Base-by-base conservation (phyloP, 2,113 vertebrate genomes). In the Ophthalmolycus amberensis region DNA sequence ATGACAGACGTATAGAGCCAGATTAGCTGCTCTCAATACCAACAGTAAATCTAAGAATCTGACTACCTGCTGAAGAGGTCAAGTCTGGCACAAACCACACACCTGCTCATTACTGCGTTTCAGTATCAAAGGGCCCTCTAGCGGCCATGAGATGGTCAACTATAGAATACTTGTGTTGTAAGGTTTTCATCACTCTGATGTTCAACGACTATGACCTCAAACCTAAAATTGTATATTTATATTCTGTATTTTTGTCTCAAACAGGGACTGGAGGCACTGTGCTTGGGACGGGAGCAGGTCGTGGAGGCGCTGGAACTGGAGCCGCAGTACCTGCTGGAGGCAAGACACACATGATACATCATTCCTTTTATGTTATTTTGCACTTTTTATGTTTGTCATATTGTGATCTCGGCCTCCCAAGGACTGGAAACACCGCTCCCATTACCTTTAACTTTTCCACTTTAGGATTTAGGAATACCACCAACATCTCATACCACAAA, bases 241-340 rank as follows among this genome's bases (percentile, higher is more conserved):
- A 46, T 50, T 38, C 34, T 14, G 40, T 68, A 4, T 74, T 8
- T 37, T 34, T 82, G 52, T 75, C 76, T 74, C 74, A 44, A 72
- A 66, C 78, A 72, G 94, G 92, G 14, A 29, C 81, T 11, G 52
- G 52, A 18, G 46, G 92, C 29, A 67, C 75, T 12, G 86, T 40
- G 9, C 56, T 89, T 3, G 89, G 82, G n/a, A 22, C 80, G 34
- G 83, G 84, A 58, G 82, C 38, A 48, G 88, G 72, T 25, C 84
- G 81, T 60, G 91, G 86, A 56, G 86, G 90, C 0, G 48, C 90
- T 58, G 93, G 92, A 62, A 78, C 85, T 63, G 93, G 93, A 62
- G 83, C 85, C 18, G 71, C 63, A 16, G 27, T 92, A 9, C 90
- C 92, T 4, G 89, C 83, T 69, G 88, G 93, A 92, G 90, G 92